These are phyloP conservation scores for Dasypogon diadema DNA, from an alignment of 2,888 invertebrate species.

Conservation along the genomic window DNA sequence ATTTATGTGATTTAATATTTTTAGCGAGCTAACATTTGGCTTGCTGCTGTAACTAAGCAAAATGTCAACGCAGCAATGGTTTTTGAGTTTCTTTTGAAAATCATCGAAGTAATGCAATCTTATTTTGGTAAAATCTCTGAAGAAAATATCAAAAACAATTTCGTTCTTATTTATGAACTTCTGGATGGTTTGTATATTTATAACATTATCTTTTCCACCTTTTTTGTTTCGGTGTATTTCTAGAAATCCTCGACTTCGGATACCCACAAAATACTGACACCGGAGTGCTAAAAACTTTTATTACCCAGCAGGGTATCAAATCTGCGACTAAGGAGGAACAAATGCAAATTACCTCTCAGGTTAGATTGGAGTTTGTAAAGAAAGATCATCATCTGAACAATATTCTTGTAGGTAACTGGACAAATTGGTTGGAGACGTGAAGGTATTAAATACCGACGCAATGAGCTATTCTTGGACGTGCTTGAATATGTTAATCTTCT, in stretches of 20 bases:
- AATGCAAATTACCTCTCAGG: constrained; percentile 98
- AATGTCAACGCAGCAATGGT: constrained; percentile 99
- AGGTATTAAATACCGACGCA: constrained; percentile 98
- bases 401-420: constrained; percentile 77
- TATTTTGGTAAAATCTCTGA: constrained; percentile 99
- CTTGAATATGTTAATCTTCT: constrained; percentile 98
- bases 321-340: constrained; percentile 99
- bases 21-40: constrained; percentile 96
- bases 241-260: constrained; percentile 99
- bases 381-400: background rate
- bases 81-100: constrained; percentile 97
- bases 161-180: constrained; percentile 98
- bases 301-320: constrained; percentile 99
- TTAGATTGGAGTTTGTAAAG: constrained; percentile 33
- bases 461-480: constrained; percentile 98
- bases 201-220: background rate
- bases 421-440: constrained; percentile 99
- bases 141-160: constrained; percentile 99
- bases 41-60: constrained; percentile 99
- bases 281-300: constrained; percentile 98
- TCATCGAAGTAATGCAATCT: constrained; percentile 98
- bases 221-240: constrained; percentile 40
- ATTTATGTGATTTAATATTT: background rate
- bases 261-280: constrained; percentile 99
- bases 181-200: constrained; percentile 82